phyloP scores from a whole-genome alignment of 2,888 invertebrate species.

The Nezara viridula region DNA sequence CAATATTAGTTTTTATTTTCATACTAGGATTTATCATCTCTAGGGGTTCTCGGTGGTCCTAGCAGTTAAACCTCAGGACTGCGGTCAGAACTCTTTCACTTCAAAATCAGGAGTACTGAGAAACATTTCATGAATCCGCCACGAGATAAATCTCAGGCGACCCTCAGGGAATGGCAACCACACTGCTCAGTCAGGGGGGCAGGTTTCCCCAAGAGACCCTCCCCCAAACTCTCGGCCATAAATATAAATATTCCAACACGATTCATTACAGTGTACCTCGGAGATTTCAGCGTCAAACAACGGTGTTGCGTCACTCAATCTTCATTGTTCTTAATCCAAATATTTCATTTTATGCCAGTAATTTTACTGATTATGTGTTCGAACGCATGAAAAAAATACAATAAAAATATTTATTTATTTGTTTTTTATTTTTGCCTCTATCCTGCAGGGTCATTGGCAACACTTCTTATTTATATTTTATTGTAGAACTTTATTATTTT shows the following conservation, averaged over 20 bases:
- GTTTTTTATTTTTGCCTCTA: too few relatives aligned
- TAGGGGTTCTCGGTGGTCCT: not conserved
- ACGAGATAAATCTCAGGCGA: not conserved
- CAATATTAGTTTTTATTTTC: too few relatives aligned
- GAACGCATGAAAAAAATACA: too few relatives aligned
- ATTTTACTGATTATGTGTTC: too few relatives aligned
- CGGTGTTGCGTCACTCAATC: not conserved
- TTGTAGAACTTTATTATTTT: too few relatives aligned
- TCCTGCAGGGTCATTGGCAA: too few relatives aligned
- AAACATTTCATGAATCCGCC: not conserved
- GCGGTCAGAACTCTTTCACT: not conserved
- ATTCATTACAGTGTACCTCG: not conserved
- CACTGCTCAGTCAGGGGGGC: constrained; percentile 20
- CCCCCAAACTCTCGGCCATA: constrained; percentile 11
- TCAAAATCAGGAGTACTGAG: not conserved
- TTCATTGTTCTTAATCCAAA: not conserved
- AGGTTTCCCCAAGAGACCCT: not conserved
- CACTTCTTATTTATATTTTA: too few relatives aligned
- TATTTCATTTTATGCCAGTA: too few relatives aligned
- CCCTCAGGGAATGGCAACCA: not conserved
- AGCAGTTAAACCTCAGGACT: not conserved
- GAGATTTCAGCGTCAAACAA: not conserved
- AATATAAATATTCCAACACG: constrained; percentile 38
- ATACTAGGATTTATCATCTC: too few relatives aligned
- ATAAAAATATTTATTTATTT: too few relatives aligned